Evolutionary conservation across 2,113 vertebrate species (phyloP).

Genomic region (Scortum barcoo): DNA sequence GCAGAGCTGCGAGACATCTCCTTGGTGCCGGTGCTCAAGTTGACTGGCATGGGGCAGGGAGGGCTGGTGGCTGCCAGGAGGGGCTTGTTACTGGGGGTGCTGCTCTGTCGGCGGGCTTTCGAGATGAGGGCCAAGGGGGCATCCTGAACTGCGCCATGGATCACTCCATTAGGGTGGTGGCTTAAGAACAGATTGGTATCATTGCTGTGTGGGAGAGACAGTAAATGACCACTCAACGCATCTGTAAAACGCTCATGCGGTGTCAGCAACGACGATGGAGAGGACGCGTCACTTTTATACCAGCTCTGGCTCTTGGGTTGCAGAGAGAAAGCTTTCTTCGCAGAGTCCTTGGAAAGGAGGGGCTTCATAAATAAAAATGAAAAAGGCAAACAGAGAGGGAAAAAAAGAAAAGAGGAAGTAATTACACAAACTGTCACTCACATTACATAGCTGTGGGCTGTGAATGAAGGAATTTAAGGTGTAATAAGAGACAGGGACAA

Average conservation of each 20-base stretch:
- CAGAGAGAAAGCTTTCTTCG: conserved; percentile 88
- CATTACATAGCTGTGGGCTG: conserved; percentile 63
- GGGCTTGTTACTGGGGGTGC: conserved; percentile 82
- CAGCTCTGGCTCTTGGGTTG: conserved; percentile 87
- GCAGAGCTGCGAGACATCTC: conserved; percentile 79
- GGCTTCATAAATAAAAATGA: conserved; percentile 62
- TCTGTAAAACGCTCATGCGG: conserved; percentile 83
- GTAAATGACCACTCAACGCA: conserved; percentile 85
- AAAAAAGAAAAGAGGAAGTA: conserved; percentile 50
- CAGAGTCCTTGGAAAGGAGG: conserved; percentile 86
- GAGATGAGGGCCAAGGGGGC: conserved; percentile 93
- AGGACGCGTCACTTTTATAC: conserved; percentile 82
- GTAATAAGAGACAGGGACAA: conserved; percentile 67
- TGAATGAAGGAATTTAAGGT: conserved; percentile 60
- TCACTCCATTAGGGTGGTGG: conserved; percentile 88
- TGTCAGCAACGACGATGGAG: conserved; percentile 64
- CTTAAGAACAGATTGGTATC: conserved; percentile 90
- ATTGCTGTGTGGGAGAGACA: conserved; percentile 84
- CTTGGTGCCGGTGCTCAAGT: conserved; percentile 88
- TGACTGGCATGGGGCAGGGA: conserved; percentile 87
- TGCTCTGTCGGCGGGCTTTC: conserved; percentile 87
- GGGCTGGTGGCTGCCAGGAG: conserved; percentile 80
- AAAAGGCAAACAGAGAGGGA: conserved; percentile 33
- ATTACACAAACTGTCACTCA: conserved; percentile 75
- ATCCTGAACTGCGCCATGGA: conserved; percentile 90